Evolutionary conservation across 2,113 vertebrate genomes (phyloP).

Genomic region (Mastomys natalensis): DNA sequence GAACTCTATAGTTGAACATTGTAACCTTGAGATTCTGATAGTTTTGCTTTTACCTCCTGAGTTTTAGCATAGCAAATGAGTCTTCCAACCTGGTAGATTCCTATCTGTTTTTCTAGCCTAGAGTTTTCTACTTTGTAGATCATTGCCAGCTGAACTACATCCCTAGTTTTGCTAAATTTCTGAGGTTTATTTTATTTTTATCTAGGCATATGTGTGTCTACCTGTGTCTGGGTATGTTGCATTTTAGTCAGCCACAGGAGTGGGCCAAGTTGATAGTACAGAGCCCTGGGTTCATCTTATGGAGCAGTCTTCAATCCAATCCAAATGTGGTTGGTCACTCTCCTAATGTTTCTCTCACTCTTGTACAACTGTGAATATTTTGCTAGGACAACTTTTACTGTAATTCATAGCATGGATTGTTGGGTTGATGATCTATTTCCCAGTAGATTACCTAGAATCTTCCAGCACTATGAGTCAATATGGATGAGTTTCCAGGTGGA

Average conservation of each 20-base stretch:
- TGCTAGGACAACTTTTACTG: no score
- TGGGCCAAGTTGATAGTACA: not conserved
- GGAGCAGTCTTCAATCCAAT: not conserved
- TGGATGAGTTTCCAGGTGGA: no score
- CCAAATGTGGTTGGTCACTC: not conserved
- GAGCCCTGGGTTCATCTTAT: not conserved
- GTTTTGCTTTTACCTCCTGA: not conserved
- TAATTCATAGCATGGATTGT: no score
- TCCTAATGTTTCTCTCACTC: not conserved
- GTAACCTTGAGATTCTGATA: not conserved
- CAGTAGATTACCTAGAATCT: not conserved
- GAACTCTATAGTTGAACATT: not conserved
- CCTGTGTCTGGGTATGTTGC: not conserved
- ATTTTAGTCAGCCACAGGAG: not conserved
- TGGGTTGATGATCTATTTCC: not conserved
- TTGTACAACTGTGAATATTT: not conserved
- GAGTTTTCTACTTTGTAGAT: not conserved
- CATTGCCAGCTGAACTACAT: not conserved
- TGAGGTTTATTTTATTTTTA: not conserved
- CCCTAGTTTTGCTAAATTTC: not conserved
- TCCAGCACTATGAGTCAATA: not conserved
- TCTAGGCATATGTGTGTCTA: not conserved
- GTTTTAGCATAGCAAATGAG: not conserved
- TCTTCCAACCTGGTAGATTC: accelerated
- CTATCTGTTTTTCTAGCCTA: not conserved